phyloP scores from a whole-genome alignment of 2,113 vertebrate genomes.

The Agapornis roseicollis region DNA sequence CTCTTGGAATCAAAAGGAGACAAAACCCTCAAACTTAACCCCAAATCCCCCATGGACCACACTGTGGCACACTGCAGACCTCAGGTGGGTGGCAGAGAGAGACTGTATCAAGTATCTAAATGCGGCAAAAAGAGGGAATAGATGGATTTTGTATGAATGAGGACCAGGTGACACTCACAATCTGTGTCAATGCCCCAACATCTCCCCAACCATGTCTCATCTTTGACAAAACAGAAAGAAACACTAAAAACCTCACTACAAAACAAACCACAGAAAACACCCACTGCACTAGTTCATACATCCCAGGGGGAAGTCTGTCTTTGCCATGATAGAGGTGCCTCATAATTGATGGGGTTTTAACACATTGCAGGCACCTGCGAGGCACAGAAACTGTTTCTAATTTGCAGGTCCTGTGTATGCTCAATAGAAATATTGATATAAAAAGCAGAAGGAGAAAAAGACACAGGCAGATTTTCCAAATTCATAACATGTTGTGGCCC shows the following conservation, averaged over 20 bases:
- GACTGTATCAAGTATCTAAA: background rate
- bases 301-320: background rate
- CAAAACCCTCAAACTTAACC: background rate
- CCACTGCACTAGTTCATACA: background rate
- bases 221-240: background rate
- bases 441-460: background rate
- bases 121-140: background rate
- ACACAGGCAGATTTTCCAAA: background rate
- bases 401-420: background rate
- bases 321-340: background rate
- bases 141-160: background rate
- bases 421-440: background rate
- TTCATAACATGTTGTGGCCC: background rate
- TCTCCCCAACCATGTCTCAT: fast-evolving
- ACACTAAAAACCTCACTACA: background rate
- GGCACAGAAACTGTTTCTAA: background rate
- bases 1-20: background rate
- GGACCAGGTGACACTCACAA: background rate
- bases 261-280: background rate
- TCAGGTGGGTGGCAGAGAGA: background rate
- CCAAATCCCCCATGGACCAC: fast-evolving
- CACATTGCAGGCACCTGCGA: fast-evolving
- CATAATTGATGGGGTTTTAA: fast-evolving
- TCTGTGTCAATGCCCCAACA: background rate
- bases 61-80: background rate